phyloP scores from a whole-genome alignment of 2,113 vertebrate genomes.

The Takifugu flavidus region DNA sequence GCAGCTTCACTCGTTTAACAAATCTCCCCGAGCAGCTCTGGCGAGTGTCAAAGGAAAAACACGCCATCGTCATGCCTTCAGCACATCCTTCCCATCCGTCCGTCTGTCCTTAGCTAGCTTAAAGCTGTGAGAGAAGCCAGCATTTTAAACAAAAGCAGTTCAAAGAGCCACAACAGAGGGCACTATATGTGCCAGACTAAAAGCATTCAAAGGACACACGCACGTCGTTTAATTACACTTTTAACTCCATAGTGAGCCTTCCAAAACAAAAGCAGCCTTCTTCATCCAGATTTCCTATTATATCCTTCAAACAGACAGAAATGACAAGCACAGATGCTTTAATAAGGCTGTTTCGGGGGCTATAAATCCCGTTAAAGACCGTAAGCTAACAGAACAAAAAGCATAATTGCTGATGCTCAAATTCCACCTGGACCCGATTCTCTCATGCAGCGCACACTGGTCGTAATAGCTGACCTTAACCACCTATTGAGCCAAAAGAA shows the following conservation, averaged over 20 bases:
- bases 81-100: slow-evolving; percentile 19
- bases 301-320: too few relatives aligned
- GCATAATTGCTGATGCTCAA: slow-evolving; percentile 7
- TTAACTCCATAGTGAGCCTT: too few relatives aligned
- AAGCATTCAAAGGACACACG: too few relatives aligned
- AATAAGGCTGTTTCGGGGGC: too few relatives aligned
- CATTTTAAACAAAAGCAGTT: slow-evolving; percentile 10
- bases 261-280: too few relatives aligned
- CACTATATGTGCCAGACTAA: too few relatives aligned
- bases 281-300: too few relatives aligned
- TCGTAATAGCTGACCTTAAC: slow-evolving; percentile 44
- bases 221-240: too few relatives aligned
- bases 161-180: too few relatives aligned
- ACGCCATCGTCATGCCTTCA: slow-evolving; percentile 54
- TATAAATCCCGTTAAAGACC: not conserved
- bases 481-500: slow-evolving; percentile 48
- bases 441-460: slow-evolving; percentile 16
- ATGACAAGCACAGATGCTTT: too few relatives aligned
- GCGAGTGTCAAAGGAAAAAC: slow-evolving; percentile 47
- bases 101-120: slow-evolving; percentile 27
- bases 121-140: slow-evolving; percentile 17
- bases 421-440: slow-evolving; percentile 13
- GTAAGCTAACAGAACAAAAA: not conserved
- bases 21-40: not conserved
- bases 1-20: too few relatives aligned